Base-by-base conservation (phyloP, 64 coral and sea anemone genomes). In the Catalaphyllia jardinei region DNA sequence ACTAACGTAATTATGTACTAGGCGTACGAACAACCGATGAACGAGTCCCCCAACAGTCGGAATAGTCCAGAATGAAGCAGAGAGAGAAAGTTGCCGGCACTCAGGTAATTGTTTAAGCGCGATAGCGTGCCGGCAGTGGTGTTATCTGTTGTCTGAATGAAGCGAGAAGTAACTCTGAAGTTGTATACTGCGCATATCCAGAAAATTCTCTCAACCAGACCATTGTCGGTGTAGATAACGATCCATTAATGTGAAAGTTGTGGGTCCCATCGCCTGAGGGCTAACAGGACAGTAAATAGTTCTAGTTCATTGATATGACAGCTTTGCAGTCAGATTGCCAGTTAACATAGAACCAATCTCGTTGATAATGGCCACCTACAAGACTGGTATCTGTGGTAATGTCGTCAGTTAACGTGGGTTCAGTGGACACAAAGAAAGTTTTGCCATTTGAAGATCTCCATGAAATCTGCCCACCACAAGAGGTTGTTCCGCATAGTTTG, bases 131-230 rank as follows among this genome's bases (percentile, higher is more conserved):
- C 81, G 22, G 81, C 89, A 65, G 27, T 39, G 22, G 55, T 78
- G 29, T 85, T 91, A 46, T 27, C 50, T 16, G 4, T 35, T 13
- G 52, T 71, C 67, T 64, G 6, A 18, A 89, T 46, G 27, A 86
- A 93, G 14, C 31, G 5, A 15, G 92, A 63, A 8, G 76, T 74
- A 4, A 93, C 46, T 30, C 52, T 38, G 35, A 93, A 88, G 49
- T 93, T 93, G 71, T 80, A 3, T 15, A 81, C 55, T 17, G 85
- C 84, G 2, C 85, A 93, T 2, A 93, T 22, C 91, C 85, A 93
- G 52, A 93, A 93, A 29, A 93, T 18, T 71, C 22, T 27, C 75
- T 60, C 20, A 93, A 46, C 30, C 91, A 93, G 35, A 38, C 35
- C 35, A 38, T 38, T 39, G 38, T 39, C 38, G 38, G 38, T 2